phyloP scores from a whole-genome alignment of 1,140 invertebrate species.

The Temnothorax curvispinosus region DNA sequence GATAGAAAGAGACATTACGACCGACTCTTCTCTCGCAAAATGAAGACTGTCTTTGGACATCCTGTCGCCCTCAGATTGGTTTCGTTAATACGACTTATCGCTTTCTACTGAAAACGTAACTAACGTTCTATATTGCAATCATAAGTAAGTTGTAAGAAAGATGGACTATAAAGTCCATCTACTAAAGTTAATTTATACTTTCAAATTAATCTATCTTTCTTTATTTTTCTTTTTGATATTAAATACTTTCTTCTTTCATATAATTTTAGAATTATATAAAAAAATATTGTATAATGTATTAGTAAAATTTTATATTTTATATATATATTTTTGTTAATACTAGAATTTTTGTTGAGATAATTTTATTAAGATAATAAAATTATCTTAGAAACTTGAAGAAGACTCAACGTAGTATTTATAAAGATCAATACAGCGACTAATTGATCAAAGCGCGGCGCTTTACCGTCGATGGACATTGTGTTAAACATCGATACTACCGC shows the following conservation, averaged over 20 bases:
- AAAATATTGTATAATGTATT: not conserved
- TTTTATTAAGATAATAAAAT: not conserved
- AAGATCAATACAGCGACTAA: constrained; percentile 4
- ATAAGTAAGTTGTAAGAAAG: not conserved
- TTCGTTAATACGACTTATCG: constrained; percentile 23
- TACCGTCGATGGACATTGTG: not conserved
- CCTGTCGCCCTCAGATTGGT: constrained; percentile 10
- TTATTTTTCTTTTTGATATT: not conserved
- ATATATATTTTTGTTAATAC: no score
- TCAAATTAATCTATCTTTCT: not conserved
- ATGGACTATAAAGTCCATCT: not conserved
- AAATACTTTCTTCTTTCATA: not conserved
- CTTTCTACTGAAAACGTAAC: not conserved
- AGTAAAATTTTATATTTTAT: not conserved
- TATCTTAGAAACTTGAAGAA: not conserved
- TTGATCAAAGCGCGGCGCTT: constrained; percentile 10
- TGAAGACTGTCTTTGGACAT: not conserved
- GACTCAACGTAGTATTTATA: not conserved
- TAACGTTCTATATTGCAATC: not conserved
- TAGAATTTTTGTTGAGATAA: not conserved
- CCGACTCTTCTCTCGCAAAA: constrained; percentile 19
- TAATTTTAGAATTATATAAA: not conserved
- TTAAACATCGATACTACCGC: constrained; percentile 19
- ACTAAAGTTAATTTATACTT: not conserved
- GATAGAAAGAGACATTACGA: not conserved